Base-by-base conservation (phyloP, 2,888 invertebrate genomes). In the Xylota sylvarum region DNA sequence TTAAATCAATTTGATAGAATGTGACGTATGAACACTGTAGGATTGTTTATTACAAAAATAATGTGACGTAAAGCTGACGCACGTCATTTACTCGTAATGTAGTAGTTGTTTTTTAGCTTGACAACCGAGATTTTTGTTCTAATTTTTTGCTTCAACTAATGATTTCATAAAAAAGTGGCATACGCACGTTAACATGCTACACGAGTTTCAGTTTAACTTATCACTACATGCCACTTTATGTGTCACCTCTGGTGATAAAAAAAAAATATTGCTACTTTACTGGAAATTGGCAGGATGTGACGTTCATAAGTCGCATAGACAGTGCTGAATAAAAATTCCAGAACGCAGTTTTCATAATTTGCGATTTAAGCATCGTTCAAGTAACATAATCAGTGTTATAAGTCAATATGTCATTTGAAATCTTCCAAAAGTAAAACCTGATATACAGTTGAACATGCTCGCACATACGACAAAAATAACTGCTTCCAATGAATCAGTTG, bases 401-500 rank as follows among this genome's bases (percentile, higher is more conserved):
- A 50, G 50, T 23, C 50, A 50, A 50, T 12, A 50, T 50, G 50
- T 12, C 50, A 23, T 12, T 43, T 14, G 43, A 43, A 14, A 43
- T 14, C 5, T 43, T 43, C n/a, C n/a, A n/a, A n/a, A n/a, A n/a
- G n/a, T n/a, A n/a, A n/a, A n/a, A n/a, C n/a, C n/a, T n/a, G n/a
- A n/a, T n/a, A n/a, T n/a, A n/a, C n/a, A n/a, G n/a, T n/a, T 7
- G 14, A 43, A 14, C 1, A 43, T 5, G 6, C 5, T 14, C 4
- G n/a, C n/a, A n/a, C n/a, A n/a, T 4, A 48, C 12, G 10, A 23
- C 10, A 10, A 50, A 17, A 23, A 17, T 6, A 32, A 19, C 10
- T 2, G 5, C 0, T 60, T 23, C 19, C 17, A 37, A 7, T 14
- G 32, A 79, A 55, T 73, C 56, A 62, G 9, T 72, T 37, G 17